These are phyloP conservation scores for Euplagia quadripunctaria DNA, from an alignment of 2,888 invertebrate species.

Conservation along the genomic window DNA sequence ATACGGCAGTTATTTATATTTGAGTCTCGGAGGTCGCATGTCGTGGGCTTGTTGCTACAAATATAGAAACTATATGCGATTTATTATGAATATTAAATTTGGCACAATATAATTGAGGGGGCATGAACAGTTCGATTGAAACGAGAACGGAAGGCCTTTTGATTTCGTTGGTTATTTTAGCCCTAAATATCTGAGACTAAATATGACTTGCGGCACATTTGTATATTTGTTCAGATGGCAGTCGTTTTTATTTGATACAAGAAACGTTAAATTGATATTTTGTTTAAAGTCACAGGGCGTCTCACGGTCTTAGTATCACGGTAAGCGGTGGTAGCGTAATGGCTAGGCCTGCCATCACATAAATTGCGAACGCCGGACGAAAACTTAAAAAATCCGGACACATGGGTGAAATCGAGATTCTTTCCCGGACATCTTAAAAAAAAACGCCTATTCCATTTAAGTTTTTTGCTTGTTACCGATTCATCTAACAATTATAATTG, in stretches of 20 bases:
- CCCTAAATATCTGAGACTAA: neutral
- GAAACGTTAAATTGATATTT: too few species aligned
- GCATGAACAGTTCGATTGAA: conserved; percentile 23
- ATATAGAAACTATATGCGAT: conserved; percentile 61
- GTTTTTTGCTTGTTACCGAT: too few species aligned
- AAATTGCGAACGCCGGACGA: too few species aligned
- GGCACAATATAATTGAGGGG: conserved; percentile 49
- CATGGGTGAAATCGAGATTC: too few species aligned
- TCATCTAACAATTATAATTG: too few species aligned
- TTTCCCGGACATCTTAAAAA: too few species aligned
- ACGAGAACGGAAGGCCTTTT: conserved; percentile 22
- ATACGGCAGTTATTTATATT: conserved; percentile 70
- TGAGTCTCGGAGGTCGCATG: conserved; percentile 76
- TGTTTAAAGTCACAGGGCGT: too few species aligned
- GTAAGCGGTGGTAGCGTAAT: too few species aligned
- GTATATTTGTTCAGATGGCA: neutral
- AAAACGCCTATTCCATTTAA: too few species aligned
- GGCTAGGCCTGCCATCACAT: too few species aligned
- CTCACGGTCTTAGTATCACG: too few species aligned
- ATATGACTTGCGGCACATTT: neutral
- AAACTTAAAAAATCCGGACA: too few species aligned
- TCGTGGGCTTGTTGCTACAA: conserved; percentile 62
- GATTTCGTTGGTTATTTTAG: neutral
- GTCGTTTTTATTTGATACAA: neutral
- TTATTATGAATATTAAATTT: conserved; percentile 57